Conservation (phyloP, 2,797 vertebrate species). For the Gila robusta region DNA sequence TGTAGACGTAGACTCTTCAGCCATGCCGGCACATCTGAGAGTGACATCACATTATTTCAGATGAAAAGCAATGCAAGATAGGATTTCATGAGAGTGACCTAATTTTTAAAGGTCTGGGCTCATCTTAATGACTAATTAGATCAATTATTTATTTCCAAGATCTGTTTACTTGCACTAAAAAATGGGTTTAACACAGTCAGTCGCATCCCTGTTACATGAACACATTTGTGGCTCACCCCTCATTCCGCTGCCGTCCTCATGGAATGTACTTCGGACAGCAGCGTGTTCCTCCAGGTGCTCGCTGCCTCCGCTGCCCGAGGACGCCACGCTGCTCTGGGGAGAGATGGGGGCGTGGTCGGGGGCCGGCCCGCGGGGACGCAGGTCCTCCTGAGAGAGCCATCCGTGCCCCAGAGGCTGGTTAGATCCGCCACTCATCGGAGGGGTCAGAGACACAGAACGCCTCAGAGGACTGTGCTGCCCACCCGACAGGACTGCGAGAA, state of each 20-base stretch:
- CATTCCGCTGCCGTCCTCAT: constrained; percentile 98
- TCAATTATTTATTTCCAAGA: not conserved
- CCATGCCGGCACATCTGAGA: constrained; percentile 95
- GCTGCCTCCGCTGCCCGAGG: constrained; percentile 98
- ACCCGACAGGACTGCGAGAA: constrained; percentile 88
- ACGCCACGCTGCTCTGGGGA: constrained; percentile 99
- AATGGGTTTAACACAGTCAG: not conserved
- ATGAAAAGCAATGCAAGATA: not conserved
- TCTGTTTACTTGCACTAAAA: not conserved
- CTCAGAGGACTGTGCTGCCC: constrained; percentile 98
- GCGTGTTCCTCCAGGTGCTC: constrained; percentile 94
- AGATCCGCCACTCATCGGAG: constrained; percentile 95
- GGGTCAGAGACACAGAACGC: constrained; percentile 98
- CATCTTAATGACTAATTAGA: not conserved
- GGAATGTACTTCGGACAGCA: constrained; percentile 91
- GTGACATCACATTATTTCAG: constrained; percentile 39
- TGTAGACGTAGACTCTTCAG: constrained; percentile 97
- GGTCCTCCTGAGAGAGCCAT: constrained; percentile 99
- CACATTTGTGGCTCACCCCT: constrained; percentile 86
- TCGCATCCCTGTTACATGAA: not conserved
- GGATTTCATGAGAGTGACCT: not conserved
- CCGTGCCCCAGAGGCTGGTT: constrained; percentile 93
- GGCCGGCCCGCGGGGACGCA: constrained; percentile 89
- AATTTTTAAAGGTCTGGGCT: not conserved
- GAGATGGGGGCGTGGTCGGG: constrained; percentile 97